A percentile compares a stretch with the other conserved stretches of the same genome.
Conservation (phyloP, 2,888 invertebrate species). For the Pammene aurita region DNA sequence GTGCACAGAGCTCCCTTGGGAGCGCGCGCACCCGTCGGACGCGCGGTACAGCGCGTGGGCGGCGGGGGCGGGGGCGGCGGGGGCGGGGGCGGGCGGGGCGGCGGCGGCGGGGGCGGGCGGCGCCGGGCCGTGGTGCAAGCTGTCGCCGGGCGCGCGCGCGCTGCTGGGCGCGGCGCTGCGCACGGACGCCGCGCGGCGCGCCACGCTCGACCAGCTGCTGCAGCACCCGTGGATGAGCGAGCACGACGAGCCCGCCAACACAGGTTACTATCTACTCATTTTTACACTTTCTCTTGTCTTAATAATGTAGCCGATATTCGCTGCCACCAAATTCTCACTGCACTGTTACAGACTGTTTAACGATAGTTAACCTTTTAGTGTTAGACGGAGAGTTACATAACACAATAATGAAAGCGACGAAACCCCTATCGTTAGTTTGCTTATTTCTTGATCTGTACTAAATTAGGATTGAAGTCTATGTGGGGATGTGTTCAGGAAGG, state of each 20-base stretch:
- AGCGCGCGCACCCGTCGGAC: slow-evolving; percentile 88
- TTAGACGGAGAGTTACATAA: no score
- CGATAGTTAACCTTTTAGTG: no score
- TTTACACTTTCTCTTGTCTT: no score
- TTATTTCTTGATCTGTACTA: no score
- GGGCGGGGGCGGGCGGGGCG: slow-evolving; percentile 74
- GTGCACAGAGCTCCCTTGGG: slow-evolving; percentile 96
- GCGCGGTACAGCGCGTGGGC: slow-evolving; percentile 86
- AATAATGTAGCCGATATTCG: no score
- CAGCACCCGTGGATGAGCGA: slow-evolving; percentile 87
- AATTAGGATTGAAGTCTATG: no score
- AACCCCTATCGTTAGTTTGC: no score
- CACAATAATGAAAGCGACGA: no score
- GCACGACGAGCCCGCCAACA: slow-evolving; percentile 20
- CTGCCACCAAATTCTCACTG: no score
- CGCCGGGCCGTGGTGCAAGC: slow-evolving; percentile 87
- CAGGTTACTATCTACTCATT: slow-evolving; percentile 9
- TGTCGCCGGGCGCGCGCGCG: slow-evolving; percentile 89
- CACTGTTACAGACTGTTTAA: no score
- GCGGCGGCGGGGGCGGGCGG: slow-evolving; percentile 74
- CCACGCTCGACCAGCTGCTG: slow-evolving; percentile 86
- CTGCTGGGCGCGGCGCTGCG: slow-evolving; percentile 90
- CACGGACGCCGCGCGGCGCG: slow-evolving; percentile 85
- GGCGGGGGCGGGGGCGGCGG: slow-evolving; percentile 61
- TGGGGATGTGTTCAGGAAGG: no score